These are phyloP conservation scores for Thunnus albacares DNA, from an alignment of 2,797 vertebrate genomes.

Conservation along the genomic window DNA sequence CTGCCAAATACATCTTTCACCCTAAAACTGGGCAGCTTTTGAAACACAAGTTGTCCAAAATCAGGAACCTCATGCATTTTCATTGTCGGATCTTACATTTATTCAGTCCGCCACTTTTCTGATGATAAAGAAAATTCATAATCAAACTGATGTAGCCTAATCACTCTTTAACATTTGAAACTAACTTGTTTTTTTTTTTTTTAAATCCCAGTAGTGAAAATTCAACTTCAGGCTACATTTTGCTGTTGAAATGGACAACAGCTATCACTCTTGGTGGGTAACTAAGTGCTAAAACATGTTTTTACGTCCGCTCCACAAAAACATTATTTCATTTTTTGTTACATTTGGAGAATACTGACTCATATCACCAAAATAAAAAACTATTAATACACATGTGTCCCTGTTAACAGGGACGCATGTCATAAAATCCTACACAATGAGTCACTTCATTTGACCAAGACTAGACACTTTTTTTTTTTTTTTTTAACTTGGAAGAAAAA, in stretches of 20 bases:
- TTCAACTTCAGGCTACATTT: slow-evolving; percentile 12
- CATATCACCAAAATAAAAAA: slow-evolving; percentile 15
- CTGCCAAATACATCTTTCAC: slow-evolving; percentile 30
- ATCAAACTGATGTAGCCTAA: slow-evolving; percentile 7
- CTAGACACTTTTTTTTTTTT: not conserved
- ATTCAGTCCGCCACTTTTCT: not conserved
- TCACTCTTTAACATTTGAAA: slow-evolving; percentile 25
- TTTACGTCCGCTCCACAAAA: slow-evolving; percentile 8
- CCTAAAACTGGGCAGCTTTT: slow-evolving; percentile 6
- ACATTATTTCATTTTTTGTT: slow-evolving; percentile 3
- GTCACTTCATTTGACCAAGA: slow-evolving; percentile 7
- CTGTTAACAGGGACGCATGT: slow-evolving; percentile 7
- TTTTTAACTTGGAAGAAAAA: not conserved
- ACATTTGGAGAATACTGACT: slow-evolving; percentile 1
- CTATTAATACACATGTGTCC: slow-evolving; percentile 16
- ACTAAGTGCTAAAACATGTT: slow-evolving; percentile 14
- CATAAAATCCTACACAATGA: slow-evolving; percentile 35
- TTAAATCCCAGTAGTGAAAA: not conserved
- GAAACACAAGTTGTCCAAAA: slow-evolving; percentile 23
- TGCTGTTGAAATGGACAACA: slow-evolving; percentile 21
- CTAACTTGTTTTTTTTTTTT: too few relatives aligned
- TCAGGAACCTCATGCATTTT: slow-evolving; percentile 1
- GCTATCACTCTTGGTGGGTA: not conserved
- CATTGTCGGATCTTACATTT: not conserved
- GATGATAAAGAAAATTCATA: not conserved